These are phyloP conservation scores for Syngnathus typhle DNA, from an alignment of 2,113 vertebrate species.

Conservation along the genomic window DNA sequence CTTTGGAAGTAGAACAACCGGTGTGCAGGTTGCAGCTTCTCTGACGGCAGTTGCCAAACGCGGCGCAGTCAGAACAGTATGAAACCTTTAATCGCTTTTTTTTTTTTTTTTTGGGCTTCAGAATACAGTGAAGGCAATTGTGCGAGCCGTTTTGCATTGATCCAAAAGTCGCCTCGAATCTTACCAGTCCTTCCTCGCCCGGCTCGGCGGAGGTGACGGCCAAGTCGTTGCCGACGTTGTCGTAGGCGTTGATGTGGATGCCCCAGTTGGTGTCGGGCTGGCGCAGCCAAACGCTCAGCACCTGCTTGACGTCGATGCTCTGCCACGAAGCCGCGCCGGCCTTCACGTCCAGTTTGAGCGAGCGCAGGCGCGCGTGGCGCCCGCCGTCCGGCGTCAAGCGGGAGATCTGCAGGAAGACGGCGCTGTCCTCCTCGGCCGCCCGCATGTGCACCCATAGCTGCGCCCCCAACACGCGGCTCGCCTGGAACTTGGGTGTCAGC, in stretches of 20 bases:
- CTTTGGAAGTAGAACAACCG: not conserved
- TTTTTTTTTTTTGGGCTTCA: too few relatives aligned
- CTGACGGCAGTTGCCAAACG: constrained; percentile 29
- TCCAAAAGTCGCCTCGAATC: constrained; percentile 25
- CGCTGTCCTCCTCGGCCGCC: constrained; percentile 79
- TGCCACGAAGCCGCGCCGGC: constrained; percentile 91
- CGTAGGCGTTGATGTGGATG: constrained; percentile 94
- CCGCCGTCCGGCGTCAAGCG: constrained; percentile 86
- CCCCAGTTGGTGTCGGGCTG: constrained; percentile 98
- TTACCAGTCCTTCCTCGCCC: constrained; percentile 93
- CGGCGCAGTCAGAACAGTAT: constrained; percentile 40
- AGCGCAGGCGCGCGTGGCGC: constrained; percentile 88
- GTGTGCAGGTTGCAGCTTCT: too few relatives aligned
- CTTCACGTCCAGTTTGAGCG: constrained; percentile 91
- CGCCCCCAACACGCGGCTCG: constrained; percentile 85
- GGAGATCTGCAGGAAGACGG: constrained; percentile 94
- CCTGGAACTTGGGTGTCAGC: constrained; percentile 87
- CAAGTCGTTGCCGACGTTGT: constrained; percentile 84
- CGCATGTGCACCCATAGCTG: constrained; percentile 96
- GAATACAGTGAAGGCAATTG: too few relatives aligned
- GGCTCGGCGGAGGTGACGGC: constrained; percentile 84
- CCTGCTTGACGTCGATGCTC: constrained; percentile 95
- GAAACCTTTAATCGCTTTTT: constrained; percentile 24
- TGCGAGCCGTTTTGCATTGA: too few relatives aligned
- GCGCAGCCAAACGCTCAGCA: constrained; percentile 92